Evolutionary conservation across 2,113 vertebrate species (phyloP).

Genomic region (Strix uralensis): DNA sequence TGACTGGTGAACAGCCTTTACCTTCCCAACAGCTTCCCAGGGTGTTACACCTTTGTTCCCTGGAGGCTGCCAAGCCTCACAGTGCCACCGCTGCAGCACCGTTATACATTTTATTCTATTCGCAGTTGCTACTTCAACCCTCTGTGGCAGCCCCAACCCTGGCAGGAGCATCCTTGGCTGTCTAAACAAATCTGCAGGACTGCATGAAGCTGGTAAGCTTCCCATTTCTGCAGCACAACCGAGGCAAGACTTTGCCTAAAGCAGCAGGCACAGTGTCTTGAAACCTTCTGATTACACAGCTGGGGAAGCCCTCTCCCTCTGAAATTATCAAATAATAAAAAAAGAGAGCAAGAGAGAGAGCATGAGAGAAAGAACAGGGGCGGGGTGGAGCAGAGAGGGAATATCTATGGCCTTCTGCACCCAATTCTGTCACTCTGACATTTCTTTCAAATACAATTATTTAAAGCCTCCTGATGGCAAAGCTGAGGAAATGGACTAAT

Average conservation of each 20-base stretch:
- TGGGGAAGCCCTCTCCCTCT: conserved; percentile 11
- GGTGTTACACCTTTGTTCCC: not conserved
- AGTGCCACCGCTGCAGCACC: not conserved
- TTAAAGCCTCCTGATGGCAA: conserved; percentile 60
- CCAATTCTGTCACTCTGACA: conserved; percentile 45
- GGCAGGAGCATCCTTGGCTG: not conserved
- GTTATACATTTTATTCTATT: rapidly evolving
- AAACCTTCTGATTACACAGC: not conserved
- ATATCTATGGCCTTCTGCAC: conserved; percentile 32
- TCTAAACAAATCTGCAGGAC: not conserved
- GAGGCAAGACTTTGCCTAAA: not conserved
- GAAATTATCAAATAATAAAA: conserved; percentile 35
- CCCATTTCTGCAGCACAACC: not conserved
- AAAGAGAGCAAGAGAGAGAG: not conserved
- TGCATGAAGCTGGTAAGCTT: not conserved
- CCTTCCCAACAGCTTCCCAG: not conserved
- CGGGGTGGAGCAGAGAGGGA: not conserved
- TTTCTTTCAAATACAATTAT: conserved; percentile 66
- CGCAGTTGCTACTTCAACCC: not conserved
- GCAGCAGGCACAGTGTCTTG: not conserved
- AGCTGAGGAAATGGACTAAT: conserved; percentile 63
- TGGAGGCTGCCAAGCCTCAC: not conserved
- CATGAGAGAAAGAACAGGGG: not conserved
- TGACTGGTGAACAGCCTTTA: not conserved
- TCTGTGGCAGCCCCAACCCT: not conserved